Conservation (phyloP, 2,888 invertebrate species). For the Drosophila histrio region DNA sequence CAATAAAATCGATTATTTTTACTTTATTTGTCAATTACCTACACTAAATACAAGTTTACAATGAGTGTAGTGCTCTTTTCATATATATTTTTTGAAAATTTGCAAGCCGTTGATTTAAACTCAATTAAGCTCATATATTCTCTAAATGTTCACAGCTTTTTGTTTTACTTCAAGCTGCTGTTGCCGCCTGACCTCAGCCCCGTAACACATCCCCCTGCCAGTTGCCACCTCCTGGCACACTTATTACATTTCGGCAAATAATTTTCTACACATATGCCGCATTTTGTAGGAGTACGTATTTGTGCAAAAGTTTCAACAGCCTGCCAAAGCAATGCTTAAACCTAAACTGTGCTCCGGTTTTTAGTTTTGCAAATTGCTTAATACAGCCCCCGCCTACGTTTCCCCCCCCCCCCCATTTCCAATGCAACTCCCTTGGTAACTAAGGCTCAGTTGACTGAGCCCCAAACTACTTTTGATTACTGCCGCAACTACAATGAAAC, state of each 20-base stretch:
- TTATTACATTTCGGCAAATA: conserved; percentile 36
- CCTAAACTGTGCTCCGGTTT: conserved; percentile 46
- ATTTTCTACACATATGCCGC: conserved; percentile 54
- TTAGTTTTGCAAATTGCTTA: conserved; percentile 60
- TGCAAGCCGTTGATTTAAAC: conserved; percentile 7
- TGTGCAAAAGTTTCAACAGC: conserved; percentile 64
- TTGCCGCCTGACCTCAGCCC: too few relatives aligned
- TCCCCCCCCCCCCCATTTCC: background rate
- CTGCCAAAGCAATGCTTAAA: conserved; percentile 47
- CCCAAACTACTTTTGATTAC: conserved; percentile 76
- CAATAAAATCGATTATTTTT: too few relatives aligned
- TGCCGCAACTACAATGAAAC: conserved; percentile 56
- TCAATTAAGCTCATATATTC: conserved; percentile 22
- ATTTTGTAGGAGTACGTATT: conserved; percentile 56
- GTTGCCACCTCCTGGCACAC: background rate
- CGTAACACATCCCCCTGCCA: background rate
- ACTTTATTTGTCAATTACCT: too few relatives aligned
- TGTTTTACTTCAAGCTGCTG: background rate
- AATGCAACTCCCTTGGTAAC: background rate
- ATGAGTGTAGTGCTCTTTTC: background rate
- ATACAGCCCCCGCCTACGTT: conserved; percentile 3
- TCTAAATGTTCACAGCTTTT: conserved; percentile 1
- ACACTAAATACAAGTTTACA: too few relatives aligned
- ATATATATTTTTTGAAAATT: background rate
- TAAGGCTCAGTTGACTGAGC: conserved; percentile 30